Conservation (phyloP, 2,888 invertebrate species). For the Thera obeliscata region DNA sequence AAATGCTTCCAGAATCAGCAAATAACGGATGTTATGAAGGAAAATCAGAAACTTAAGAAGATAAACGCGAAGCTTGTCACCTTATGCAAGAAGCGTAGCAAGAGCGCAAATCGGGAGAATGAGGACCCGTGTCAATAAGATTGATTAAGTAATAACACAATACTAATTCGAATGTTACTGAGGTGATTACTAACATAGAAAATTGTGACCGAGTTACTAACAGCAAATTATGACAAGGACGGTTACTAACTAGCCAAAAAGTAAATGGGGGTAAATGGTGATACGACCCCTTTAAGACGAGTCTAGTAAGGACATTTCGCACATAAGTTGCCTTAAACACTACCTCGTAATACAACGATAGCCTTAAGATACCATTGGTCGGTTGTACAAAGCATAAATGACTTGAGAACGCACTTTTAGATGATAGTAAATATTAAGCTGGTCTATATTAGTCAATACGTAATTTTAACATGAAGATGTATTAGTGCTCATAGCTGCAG, state of each 20-base stretch:
- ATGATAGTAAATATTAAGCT: background rate
- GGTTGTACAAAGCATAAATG: background rate
- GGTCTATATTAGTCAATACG: background rate
- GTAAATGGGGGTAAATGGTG: no score
- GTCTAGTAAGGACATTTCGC: background rate
- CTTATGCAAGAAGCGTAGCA: conserved; percentile 76
- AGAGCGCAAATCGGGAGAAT: conserved; percentile 65
- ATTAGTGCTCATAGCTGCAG: no score
- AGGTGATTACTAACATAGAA: no score
- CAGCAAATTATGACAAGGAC: no score
- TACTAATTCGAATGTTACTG: background rate
- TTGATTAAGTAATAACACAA: conserved; percentile 30
- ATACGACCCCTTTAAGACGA: no score
- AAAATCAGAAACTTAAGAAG: conserved; percentile 79
- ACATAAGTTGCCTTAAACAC: background rate
- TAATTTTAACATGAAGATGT: background rate
- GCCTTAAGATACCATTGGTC: background rate
- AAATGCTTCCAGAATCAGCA: conserved; percentile 74
- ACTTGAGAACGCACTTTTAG: background rate
- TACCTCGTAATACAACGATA: no score
- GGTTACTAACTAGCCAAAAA: no score
- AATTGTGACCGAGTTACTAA: no score
- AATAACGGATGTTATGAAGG: conserved; percentile 74
- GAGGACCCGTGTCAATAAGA: conserved; percentile 60
- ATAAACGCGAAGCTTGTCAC: conserved; percentile 73